These are phyloP conservation scores for Synergus laeviventris DNA, from an alignment of 2,888 invertebrate genomes.

Conservation along the genomic window DNA sequence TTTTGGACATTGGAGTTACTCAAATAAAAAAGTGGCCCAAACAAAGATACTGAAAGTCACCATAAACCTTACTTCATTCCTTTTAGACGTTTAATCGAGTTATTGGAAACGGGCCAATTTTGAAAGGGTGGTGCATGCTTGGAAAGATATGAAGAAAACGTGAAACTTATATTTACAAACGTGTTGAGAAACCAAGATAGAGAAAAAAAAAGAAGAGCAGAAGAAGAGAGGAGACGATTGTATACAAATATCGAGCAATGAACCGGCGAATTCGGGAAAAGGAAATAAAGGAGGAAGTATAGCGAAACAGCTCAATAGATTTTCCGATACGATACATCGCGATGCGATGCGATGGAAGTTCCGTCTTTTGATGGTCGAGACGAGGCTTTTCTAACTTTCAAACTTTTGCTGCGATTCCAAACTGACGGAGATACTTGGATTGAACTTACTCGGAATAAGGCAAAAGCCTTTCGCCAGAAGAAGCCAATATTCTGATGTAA, in stretches of 20 bases:
- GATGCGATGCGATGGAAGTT: conserved; percentile 57
- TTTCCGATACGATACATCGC: conserved; percentile 70
- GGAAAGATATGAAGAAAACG: conserved; percentile 30
- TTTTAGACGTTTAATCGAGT: conserved; percentile 57
- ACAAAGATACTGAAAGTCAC: conserved; percentile 47
- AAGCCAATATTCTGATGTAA: conserved; percentile 9
- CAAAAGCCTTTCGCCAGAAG: conserved; percentile 25
- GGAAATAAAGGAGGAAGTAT: conserved; percentile 70
- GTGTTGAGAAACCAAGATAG: conserved; percentile 45
- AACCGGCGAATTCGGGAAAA: conserved; percentile 65
- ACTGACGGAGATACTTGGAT: conserved; percentile 39
- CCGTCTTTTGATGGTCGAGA: conserved; percentile 42
- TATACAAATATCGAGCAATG: conserved; percentile 70
- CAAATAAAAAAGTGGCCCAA: conserved; percentile 5
- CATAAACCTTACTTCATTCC: conserved; percentile 55
- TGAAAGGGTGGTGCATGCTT: conserved; percentile 49
- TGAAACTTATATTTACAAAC: conserved; percentile 35
- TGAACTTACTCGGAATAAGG: conserved; percentile 17
- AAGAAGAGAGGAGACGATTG: conserved; percentile 57
- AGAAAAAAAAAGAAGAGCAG: conserved; percentile 46
- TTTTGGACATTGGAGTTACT: too few species aligned
- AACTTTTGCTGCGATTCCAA: conserved; percentile 44
- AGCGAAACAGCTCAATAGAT: conserved; percentile 69
- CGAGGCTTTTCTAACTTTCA: conserved; percentile 49
- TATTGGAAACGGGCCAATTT: conserved; percentile 57